Base-by-base conservation (phyloP, 2,888 invertebrate species). In the Anaspis maculata region DNA sequence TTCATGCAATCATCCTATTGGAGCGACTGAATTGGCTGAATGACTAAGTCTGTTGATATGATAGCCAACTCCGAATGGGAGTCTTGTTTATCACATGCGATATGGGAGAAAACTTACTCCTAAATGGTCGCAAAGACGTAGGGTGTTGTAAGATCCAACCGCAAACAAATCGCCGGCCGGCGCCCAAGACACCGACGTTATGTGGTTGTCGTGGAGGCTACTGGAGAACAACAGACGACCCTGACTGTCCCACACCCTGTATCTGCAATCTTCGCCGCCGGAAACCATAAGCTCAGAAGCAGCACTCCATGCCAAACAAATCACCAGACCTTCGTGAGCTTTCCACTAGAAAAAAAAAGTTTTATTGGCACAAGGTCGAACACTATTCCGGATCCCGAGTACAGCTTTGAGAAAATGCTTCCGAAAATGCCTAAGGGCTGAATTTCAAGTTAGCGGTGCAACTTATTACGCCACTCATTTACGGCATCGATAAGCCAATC, bases 271-370 rank as follows among this genome's bases (percentile, higher is more conserved):
- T 69, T 98, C 96, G 29, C 92, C 91, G 0, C 97, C 97, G 3
- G 97, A 95, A 9, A 92, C 80, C 14, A 99, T 79, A 4, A 95
- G 71, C 45, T 89, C 85, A 47, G 91, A 89, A 45, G 85, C 84
- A 0, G 87, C 80, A 62, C 96, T 97, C 98, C 98, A 99, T 48
- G 91, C 86, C 1, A 91, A 74, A 46, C 90, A 85, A 36, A 97
- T 69, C 37, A 98, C 83, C 2, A 96, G 68, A 1, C 89, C 91
- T 49, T 97, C 96, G 55, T 99, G 98, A 3, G 91, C 98, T 60
- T 86, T 85, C 95, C 96, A 96, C 86, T 92, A 62, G 26, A 71
- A 69, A 38, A 25, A 30, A 14, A 13, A n/a, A n/a, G n/a, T n/a
- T n/a, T n/a, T n/a, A n/a, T n/a, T 3, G n/a, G n/a, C n/a, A n/a